Conservation (phyloP, 2,888 invertebrate species). For the Callyntrura guangdongensis region DNA sequence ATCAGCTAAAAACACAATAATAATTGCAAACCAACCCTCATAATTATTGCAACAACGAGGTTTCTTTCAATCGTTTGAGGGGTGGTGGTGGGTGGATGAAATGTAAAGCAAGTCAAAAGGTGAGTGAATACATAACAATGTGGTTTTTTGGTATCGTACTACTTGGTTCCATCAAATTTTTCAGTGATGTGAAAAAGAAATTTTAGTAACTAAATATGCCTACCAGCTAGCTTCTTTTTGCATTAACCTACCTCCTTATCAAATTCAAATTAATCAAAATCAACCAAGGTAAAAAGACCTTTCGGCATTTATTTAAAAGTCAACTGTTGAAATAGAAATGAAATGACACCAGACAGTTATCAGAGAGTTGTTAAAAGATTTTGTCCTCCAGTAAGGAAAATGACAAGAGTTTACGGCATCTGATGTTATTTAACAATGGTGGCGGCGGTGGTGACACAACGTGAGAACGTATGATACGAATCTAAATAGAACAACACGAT, state of each 20-base stretch:
- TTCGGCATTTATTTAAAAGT: too few relatives aligned
- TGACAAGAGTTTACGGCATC: background rate
- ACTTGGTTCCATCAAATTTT: background rate
- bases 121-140: background rate
- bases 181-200: background rate
- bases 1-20: background rate
- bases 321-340: too few relatives aligned
- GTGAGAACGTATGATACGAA: background rate
- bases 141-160: background rate
- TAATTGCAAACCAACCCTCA: too few relatives aligned
- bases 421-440: background rate
- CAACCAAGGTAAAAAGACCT: too few relatives aligned
- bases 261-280: too few relatives aligned
- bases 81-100: background rate
- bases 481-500: background rate
- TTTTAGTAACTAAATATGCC: too few relatives aligned
- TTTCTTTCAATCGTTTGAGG: background rate
- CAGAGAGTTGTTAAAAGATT: too few relatives aligned
- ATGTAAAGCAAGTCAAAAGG: conserved; percentile 56
- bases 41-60: background rate
- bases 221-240: too few relatives aligned
- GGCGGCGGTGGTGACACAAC: background rate
- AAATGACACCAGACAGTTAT: too few relatives aligned
- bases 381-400: conserved; percentile 22
- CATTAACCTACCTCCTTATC: too few relatives aligned